Evolutionary conservation across 2,113 vertebrate species (phyloP), one percentile per base, ranked within the genome.

Genomic region (Sminthopsis crassicaudata): DNA sequence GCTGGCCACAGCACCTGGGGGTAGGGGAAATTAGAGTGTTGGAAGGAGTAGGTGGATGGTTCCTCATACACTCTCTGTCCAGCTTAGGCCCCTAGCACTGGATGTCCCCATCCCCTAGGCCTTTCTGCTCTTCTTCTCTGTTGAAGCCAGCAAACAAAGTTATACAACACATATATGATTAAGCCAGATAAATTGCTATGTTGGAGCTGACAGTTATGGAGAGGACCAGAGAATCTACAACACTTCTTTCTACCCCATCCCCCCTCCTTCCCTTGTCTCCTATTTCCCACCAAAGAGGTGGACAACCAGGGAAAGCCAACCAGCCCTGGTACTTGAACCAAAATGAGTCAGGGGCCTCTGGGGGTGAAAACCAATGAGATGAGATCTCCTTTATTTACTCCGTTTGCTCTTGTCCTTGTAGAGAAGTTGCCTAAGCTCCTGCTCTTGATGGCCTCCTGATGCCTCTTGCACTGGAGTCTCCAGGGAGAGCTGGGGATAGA

Each of bases 1-100:
- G 98, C 99, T 99, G 97, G 99, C 99, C 51, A 99, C 98, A 0
- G 99, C 99, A 98, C 99, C 99, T 99, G 96, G 90, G 50, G 22
- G 92, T 50, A 60, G 0, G 0, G 42, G 16, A 27, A 91, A 2
- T 8, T 27, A 22, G 0, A 24, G 36, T 2, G 48, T 36, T 36
- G 30, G 25, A 50, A 52, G 46, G 23, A 91, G 46, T 6, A 48
- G 53, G 53, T 0, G n/a, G 88, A 27, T 8, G 10, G 48, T 42
- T 46, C 36, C 91, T 46, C 3, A 91, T 55, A 92, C 53, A 51
- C 23, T 46, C n/a, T 51, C 93, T 91, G 92, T 84, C 53, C 54
- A 9, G 3, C 3, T 0, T 6, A 16, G 4, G 53, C 12, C 2
- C 76, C 48, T 42, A 2, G 91, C 0, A 52, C 0, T 0, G 0